Conservation (phyloP, 2,113 vertebrate species). For the Oryzias celebensis region DNA sequence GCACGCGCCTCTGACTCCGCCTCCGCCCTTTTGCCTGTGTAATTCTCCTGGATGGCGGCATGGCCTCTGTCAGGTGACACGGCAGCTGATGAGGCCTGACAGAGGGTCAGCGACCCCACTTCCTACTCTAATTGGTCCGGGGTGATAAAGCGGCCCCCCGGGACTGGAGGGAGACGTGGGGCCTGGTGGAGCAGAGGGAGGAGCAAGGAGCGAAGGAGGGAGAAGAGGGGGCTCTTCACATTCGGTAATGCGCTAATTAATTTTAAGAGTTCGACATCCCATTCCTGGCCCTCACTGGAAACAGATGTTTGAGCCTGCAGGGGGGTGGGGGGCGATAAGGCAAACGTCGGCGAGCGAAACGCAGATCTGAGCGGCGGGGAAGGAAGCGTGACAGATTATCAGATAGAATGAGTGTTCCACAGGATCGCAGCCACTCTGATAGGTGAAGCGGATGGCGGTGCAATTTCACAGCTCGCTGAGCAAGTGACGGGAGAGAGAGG, state of each 20-base stretch:
- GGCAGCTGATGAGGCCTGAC: constrained; percentile 70
- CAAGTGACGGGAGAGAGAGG: constrained; percentile 29
- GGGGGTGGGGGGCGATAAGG: constrained; percentile 29
- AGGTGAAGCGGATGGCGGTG: constrained; percentile 63
- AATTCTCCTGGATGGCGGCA: constrained; percentile 38
- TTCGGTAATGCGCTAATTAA: constrained; percentile 74
- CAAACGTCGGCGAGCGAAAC: constrained; percentile 14
- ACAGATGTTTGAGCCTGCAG: constrained; percentile 61
- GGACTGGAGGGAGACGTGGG: constrained; percentile 24
- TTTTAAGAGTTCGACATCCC: constrained; percentile 64
- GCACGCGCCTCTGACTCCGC: background rate
- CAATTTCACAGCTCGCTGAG: constrained; percentile 65
- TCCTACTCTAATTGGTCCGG: constrained; percentile 69
- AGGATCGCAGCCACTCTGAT: constrained; percentile 35
- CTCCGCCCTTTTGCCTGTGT: background rate
- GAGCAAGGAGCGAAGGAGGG: constrained; percentile 23
- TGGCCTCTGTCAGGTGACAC: constrained; percentile 68
- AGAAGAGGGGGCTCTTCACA: constrained; percentile 36
- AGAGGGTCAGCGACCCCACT: constrained; percentile 69
- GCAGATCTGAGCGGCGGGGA: constrained; percentile 27
- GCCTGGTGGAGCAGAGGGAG: constrained; percentile 30
- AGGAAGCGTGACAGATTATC: constrained; percentile 12
- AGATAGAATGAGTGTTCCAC: constrained; percentile 12
- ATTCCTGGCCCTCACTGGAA: constrained; percentile 62
- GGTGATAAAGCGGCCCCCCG: constrained; percentile 65